Evolutionary conservation across 1,140 invertebrate species (phyloP), one percentile per base, ranked within the genome.

Genomic region (Cardiocondyla obscurior): DNA sequence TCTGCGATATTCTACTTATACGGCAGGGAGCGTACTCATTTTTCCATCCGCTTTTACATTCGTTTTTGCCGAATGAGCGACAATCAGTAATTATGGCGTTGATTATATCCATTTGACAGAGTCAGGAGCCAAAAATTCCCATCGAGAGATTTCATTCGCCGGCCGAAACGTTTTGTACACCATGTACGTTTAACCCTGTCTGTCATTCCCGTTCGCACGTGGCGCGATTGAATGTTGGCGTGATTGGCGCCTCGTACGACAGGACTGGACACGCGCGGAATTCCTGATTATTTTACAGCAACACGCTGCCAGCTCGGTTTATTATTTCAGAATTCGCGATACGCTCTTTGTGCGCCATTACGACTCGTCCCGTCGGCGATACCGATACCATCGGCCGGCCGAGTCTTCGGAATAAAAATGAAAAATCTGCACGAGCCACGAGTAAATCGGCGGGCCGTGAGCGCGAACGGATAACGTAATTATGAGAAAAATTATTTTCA

Each of bases 151-250:
- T 81, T 57, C 28, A 74, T 70, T 33, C 5, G 36, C 28, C 7
- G 19, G 12, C 16, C 60, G 60, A 67, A 77, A 77, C 33, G 25
- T 87, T 88, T 81, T 81, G 57, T 44, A 62, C 81, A 62, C 39
- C 65, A 72, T 65, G 42, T 85, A 81, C 64, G 79, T 83, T 81
- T 57, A 79, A 51, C 83, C 83, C 81, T 86, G 81, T 73, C 86
- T 83, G 83, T 84, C 88, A 88, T 84, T 86, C 60, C 58, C 87
- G 87, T 88, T 82, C n/a, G 83, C 73, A 81, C 90, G 90, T 89
- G 87, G 81, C 83, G 76, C 87, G 85, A 85, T 89, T 94, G 93
- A 94, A 94, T 94, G 93, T 94, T 93, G 92, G 85, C 92, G 91
- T 93, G 93, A 93, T 94, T 94, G 93, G 90, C 88, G 90, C 91